Conservation (phyloP, 37 sponge, comb jelly and placozoan species). For the Geodia barretti region DNA sequence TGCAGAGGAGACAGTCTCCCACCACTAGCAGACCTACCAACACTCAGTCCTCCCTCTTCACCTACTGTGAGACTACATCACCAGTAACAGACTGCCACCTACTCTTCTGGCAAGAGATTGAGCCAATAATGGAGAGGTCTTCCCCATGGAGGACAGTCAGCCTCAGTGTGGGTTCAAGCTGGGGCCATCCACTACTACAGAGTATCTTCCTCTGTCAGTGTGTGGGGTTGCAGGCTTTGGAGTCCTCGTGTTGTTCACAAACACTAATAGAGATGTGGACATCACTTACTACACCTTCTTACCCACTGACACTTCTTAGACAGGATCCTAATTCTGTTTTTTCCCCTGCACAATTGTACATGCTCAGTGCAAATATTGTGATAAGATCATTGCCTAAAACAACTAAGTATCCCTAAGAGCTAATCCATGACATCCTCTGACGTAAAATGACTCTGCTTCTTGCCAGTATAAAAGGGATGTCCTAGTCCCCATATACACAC, state of each 20-base stretch:
- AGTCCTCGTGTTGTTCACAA: slow-evolving; percentile 6
- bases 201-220: slow-evolving; percentile 22
- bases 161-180: slow-evolving; percentile 49
- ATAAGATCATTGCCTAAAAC: no score
- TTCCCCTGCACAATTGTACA: no score
- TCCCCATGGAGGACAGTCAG: slow-evolving; percentile 10
- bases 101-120: slow-evolving; percentile 27
- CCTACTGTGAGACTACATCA: no score
- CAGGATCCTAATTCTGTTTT: no score
- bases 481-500: not conserved
- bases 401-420: not conserved
- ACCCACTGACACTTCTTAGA: no score
- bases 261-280: no score
- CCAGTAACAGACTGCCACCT: no score
- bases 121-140: not conserved
- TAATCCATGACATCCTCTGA: not conserved
- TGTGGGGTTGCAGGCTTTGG: not conserved
- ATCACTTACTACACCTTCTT: no score
- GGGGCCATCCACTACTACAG: slow-evolving; percentile 20
- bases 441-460: not conserved
- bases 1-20: no score
- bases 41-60: no score
- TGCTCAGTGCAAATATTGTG: no score
- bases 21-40: no score
- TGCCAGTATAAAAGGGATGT: not conserved